Conservation (phyloP, 2,797 vertebrate genomes). For the Hydrophis major region DNA sequence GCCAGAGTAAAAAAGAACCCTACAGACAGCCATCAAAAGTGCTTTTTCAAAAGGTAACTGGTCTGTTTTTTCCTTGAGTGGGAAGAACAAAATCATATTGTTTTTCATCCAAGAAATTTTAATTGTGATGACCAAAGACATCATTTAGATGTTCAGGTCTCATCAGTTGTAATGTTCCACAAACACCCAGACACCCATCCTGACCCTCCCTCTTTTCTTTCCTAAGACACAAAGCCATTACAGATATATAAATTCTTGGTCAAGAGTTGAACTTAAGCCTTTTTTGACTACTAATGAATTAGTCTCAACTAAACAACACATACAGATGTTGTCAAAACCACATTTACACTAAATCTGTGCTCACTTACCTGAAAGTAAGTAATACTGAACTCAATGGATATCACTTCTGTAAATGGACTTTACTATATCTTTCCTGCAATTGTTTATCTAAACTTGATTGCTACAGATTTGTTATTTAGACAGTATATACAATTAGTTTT, state of each 20-base stretch:
- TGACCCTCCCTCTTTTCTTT: background rate
- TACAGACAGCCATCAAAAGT: background rate
- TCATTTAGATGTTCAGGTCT: background rate
- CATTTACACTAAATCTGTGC: background rate
- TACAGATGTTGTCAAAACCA: background rate
- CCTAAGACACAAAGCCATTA: background rate
- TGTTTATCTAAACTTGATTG: background rate
- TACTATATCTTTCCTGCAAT: background rate
- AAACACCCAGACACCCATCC: background rate
- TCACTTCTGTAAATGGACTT: background rate
- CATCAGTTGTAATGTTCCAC: background rate
- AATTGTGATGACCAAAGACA: background rate
- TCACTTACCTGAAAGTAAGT: background rate
- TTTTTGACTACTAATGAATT: background rate
- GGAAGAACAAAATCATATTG: background rate
- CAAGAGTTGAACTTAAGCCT: background rate
- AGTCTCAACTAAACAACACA: background rate
- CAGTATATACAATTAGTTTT: background rate
- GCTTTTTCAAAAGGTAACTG: background rate
- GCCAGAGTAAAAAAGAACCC: background rate
- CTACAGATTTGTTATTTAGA: background rate
- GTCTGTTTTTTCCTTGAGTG: background rate
- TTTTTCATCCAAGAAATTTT: background rate
- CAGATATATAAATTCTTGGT: background rate
- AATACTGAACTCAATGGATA: background rate